phyloP scores from a whole-genome alignment of 2,797 vertebrate genomes.

The Taeniopygia guttata region DNA sequence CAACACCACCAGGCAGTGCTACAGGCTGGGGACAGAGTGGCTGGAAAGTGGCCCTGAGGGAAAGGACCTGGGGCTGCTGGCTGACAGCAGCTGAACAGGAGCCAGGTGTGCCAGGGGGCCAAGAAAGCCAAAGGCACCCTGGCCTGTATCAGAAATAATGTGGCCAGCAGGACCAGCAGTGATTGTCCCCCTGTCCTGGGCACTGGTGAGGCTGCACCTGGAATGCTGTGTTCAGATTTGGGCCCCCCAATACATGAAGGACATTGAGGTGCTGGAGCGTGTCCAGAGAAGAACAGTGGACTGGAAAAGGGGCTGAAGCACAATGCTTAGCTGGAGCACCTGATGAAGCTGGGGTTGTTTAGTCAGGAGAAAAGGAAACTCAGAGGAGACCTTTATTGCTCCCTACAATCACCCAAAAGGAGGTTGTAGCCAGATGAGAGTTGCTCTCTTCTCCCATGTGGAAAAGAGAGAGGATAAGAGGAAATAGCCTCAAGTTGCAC shows the following conservation, averaged over 20 bases:
- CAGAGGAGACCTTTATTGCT: background rate
- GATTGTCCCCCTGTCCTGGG: background rate
- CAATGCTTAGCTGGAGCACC: background rate
- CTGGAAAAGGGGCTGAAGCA: background rate
- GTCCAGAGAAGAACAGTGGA: background rate
- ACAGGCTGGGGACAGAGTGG: background rate
- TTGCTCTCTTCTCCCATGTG: fast-evolving
- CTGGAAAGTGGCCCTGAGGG: fast-evolving
- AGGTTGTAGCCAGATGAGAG: background rate
- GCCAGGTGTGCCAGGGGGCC: background rate
- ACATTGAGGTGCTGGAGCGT: too few species aligned
- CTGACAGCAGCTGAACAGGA: background rate
- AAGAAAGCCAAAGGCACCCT: fast-evolving
- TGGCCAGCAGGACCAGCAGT: background rate
- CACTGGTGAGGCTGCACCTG: background rate
- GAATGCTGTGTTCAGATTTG: background rate
- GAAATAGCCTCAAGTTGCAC: background rate
- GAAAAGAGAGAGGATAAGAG: background rate
- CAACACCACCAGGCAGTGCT: background rate
- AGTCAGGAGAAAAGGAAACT: background rate
- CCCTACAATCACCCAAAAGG: background rate
- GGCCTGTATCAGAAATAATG: fast-evolving
- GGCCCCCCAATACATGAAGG: background rate
- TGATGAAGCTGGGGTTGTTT: background rate
- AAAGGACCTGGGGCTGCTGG: background rate